Evolutionary conservation across 2,888 invertebrate genomes (phyloP).

Genomic region (Tholera decimalis): DNA sequence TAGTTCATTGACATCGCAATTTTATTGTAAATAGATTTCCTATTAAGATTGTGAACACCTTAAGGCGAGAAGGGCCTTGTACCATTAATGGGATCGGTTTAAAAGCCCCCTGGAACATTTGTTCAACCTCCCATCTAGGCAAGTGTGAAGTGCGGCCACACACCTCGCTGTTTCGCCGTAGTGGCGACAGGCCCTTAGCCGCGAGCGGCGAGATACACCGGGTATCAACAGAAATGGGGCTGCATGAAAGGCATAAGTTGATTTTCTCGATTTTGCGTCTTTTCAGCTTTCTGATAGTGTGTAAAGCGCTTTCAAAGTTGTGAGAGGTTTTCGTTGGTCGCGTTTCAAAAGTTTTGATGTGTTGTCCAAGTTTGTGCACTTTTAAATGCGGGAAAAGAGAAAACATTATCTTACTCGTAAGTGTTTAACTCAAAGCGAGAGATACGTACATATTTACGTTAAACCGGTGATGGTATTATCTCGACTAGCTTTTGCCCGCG

Average conservation of each 20-base stretch:
- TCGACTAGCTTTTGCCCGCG: background rate
- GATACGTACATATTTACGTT: background rate
- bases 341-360: constrained; percentile 15
- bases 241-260: constrained; percentile 6
- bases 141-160: constrained; percentile 75
- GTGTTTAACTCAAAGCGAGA: background rate
- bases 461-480: no score
- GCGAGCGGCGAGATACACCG: constrained; percentile 18
- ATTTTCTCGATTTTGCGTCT: constrained; percentile 26
- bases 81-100: constrained; percentile 57
- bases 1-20: constrained; percentile 45
- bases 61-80: constrained; percentile 49
- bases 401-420: constrained; percentile 12
- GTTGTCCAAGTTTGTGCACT: constrained; percentile 15
- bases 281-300: constrained; percentile 12
- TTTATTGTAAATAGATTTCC: constrained; percentile 28
- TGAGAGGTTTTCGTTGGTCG: constrained; percentile 22
- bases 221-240: constrained; percentile 1
- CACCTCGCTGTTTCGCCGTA: constrained; percentile 62
- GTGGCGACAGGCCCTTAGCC: constrained; percentile 12
- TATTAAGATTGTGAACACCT: constrained; percentile 25
- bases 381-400: constrained; percentile 15
- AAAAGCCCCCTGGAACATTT: constrained; percentile 68
- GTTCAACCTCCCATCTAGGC: constrained; percentile 65
- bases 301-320: constrained; percentile 28